Evolutionary conservation across 2,797 vertebrate species (phyloP).

Genomic region (Hydrophis major): DNA sequence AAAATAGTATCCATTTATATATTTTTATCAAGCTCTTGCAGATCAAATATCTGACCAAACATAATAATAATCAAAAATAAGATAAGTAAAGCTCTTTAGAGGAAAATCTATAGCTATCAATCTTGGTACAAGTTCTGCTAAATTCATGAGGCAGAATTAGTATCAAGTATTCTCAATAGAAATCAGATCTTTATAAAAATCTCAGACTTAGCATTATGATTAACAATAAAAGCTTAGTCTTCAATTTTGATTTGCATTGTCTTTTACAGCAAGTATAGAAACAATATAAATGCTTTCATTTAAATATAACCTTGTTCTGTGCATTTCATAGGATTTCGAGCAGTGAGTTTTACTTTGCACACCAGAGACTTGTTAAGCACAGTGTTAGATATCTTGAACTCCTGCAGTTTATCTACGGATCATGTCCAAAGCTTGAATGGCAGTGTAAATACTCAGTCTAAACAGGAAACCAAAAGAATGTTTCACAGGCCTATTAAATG

Average conservation of each 20-base stretch:
- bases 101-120: neutral
- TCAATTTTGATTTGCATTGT: neutral
- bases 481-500: conserved; percentile 90
- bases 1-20: neutral
- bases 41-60: neutral
- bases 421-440: conserved; percentile 77
- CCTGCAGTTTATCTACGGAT: conserved; percentile 88
- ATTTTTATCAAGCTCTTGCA: neutral
- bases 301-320: conserved; percentile 39
- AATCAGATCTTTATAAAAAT: neutral
- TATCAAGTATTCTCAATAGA: neutral
- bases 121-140: neutral
- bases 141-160: neutral
- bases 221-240: neutral
- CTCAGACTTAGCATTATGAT: neutral
- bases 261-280: conserved; percentile 7
- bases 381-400: conserved; percentile 87
- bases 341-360: conserved; percentile 88
- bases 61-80: neutral
- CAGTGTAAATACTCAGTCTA: conserved; percentile 56
- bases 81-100: neutral
- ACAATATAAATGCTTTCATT: conserved; percentile 31
- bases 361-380: conserved; percentile 87
- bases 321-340: conserved; percentile 83
- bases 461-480: conserved; percentile 52